Evolutionary conservation across 2,113 vertebrate genomes (phyloP).

Genomic region (Dasyprocta punctata): DNA sequence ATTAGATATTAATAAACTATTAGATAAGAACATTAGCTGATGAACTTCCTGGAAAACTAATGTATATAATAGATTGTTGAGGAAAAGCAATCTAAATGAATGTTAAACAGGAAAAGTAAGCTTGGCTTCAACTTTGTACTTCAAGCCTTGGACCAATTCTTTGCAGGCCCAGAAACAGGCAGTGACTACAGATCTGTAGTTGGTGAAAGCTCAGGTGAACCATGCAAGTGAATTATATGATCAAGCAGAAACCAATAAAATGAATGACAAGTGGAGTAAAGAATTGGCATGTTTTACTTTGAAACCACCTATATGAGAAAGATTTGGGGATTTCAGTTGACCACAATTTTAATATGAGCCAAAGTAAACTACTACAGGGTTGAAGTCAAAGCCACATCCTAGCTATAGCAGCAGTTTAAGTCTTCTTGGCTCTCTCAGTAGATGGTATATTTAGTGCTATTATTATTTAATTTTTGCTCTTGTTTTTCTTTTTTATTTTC

Average conservation of each 20-base stretch:
- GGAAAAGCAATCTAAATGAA: background rate
- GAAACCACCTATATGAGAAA: background rate
- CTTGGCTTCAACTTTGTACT: background rate
- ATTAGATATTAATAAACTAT: background rate
- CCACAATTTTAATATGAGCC: slow-evolving; percentile 9
- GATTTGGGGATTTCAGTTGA: background rate
- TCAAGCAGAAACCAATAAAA: slow-evolving; percentile 32
- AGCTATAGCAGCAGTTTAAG: background rate
- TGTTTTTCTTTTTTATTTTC: slow-evolving; percentile 9
- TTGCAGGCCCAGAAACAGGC: background rate
- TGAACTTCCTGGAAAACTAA: background rate
- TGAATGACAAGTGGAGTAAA: background rate
- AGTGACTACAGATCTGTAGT: background rate
- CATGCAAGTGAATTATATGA: background rate
- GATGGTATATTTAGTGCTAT: background rate
- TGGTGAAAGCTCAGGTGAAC: background rate
- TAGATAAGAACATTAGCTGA: background rate
- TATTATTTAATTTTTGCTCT: background rate
- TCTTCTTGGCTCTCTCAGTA: background rate
- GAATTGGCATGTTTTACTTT: background rate
- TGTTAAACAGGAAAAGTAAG: background rate
- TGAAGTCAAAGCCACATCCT: background rate
- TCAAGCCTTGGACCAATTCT: background rate
- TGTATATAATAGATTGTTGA: background rate
- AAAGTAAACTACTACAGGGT: background rate